Base-by-base conservation (phyloP, 2,888 invertebrate species). In the Litoditis marina region DNA sequence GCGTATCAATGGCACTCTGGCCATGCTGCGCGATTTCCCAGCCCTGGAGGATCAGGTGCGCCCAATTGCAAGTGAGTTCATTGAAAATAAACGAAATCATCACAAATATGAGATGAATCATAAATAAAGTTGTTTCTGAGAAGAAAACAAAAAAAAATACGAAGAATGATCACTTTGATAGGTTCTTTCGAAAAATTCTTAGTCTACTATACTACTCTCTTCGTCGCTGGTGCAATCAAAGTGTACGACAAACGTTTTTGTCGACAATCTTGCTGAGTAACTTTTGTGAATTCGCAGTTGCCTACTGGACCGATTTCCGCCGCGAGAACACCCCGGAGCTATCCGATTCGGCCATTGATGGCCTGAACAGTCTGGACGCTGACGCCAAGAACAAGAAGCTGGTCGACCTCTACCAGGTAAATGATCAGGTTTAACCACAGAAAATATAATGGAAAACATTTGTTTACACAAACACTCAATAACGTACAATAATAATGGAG, bases 1-100 rank as follows among this genome's bases (percentile, higher is more conserved):
- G 63, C 82, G 85, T 47, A 84, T 86, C 74, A 83, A 83, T 58
- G 83, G 80, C 52, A 83, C 83, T 32, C 60, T 83, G 47, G 77
- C 77, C 36, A 81, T 83, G 81, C 75, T 83, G 52, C 74, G 74
- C 42, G 83, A 83, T 59, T 79, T 81, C 69, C 80, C 82, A 32
- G 68, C 77, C 31, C 65, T 83, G 19, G 81, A 83, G 63, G 64
- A 61, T 51, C 74, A 80, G 64, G 69, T 82, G 19, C 71, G 73
- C 16, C 80, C 81, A 49, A 74, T 79, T 51, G 78, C 79, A 2
- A 61, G 72, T 76, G 22, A 53, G 69, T 42, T n/a, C n/a, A n/a
- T n/a, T n/a, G n/a, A 49, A n/a, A 28, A 13, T 8, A 13, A 36
- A 5, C 30, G 8, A 16, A 28, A 25, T 6, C n/a, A 7, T 7